Percentiles rank a stretch among this genome's conserved stretches.
Conservation (phyloP, 2,797 vertebrate genomes). For the Microctenopoma steveboyesi region DNA sequence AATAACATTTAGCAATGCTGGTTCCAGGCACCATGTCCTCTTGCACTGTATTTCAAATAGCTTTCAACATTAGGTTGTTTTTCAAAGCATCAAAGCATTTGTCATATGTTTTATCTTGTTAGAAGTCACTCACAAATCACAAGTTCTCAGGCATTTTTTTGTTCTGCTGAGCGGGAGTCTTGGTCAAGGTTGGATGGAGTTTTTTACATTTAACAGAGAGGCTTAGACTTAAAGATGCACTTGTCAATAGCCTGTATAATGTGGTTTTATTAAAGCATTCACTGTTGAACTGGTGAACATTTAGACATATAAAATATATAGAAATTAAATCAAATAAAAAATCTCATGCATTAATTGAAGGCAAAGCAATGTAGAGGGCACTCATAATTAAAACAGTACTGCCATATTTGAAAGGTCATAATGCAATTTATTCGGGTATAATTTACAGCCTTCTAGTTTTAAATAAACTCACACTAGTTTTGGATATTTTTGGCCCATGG, state of each 20-base stretch:
- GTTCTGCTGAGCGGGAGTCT: not conserved
- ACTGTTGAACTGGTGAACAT: too few relatives aligned
- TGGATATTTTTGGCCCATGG: not conserved
- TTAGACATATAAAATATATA: too few relatives aligned
- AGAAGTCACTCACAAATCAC: not conserved
- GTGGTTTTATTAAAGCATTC: not conserved
- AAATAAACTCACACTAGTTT: not conserved
- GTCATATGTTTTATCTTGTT: not conserved
- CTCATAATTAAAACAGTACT: too few relatives aligned
- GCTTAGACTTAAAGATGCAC: not conserved
- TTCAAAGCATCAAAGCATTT: not conserved
- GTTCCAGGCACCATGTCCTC: not conserved
- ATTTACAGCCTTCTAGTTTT: not conserved
- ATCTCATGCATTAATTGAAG: not conserved
- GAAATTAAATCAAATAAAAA: too few relatives aligned
- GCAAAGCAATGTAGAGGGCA: too few relatives aligned
- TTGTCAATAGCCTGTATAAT: not conserved
- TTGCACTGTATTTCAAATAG: not conserved
- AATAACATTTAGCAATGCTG: not conserved
- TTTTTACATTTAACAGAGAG: too few relatives aligned
- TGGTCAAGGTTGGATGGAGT: not conserved
- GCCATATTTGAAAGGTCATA: not conserved
- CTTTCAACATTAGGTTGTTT: not conserved
- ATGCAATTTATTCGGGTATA: not conserved
- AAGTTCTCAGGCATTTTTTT: not conserved